Base-by-base conservation (phyloP, 35 echinoderm and acorn worm genomes). In the Heliocidaris tuberculata region DNA sequence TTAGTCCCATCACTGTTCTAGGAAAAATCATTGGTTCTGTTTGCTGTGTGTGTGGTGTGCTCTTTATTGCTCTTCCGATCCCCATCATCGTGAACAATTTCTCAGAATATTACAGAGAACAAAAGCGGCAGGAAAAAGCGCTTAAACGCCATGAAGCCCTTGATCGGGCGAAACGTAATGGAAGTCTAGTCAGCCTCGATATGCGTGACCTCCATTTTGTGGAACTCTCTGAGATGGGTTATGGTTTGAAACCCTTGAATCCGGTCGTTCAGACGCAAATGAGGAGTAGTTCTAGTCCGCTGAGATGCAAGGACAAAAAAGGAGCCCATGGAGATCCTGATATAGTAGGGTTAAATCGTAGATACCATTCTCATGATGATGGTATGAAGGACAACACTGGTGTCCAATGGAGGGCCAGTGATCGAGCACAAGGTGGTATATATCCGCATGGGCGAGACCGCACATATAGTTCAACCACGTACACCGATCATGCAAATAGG, bases 51-150 rank as follows among this genome's bases (percentile, higher is more conserved):
- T 99, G 97, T 86, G 98, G 98, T 52, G 98, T 99, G 32, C 97
- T 99, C 4, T 95, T 99, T 52, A 99, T 99, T 71, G 98, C 98
- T 27, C 85, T 99, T 24, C 98, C 98, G 12, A 99, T 99, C 96
- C 98, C 98, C 1, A 99, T 99, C 31, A 99, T 99, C 49, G 98
- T 99, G 12, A 99, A 99, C 91, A 99, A 99, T 93, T 99, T 99
- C 92, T 99, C 98, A 2, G 98, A 99, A 65, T 99, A 96, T 89
- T 99, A 99, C 92, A 96, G 95, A 59, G 97, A 99, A 70, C 98
- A 99, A 90, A 96, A 94, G 86, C 65, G 96, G n/a, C 96, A 97
- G 59, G 98, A 99, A 47, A 99, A 99, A 50, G 95, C 97, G 19
- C 35, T 99, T 50, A 99, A 99, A 94, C 93, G 97, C 31, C 85